These are phyloP conservation scores for Colinus virginianus DNA, from an alignment of 2,113 vertebrate genomes.

Conservation along the genomic window DNA sequence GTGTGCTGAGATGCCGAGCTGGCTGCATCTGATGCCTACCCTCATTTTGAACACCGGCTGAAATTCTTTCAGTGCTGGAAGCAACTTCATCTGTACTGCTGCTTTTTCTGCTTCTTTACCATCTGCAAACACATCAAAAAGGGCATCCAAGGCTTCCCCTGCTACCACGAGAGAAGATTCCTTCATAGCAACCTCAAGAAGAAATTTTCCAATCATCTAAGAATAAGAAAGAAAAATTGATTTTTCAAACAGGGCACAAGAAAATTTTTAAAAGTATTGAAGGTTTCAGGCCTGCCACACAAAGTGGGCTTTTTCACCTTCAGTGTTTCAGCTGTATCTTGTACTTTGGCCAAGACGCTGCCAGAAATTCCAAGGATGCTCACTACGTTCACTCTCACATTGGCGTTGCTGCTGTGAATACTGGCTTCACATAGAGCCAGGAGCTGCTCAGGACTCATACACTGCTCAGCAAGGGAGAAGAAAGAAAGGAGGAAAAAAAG, in stretches of 20 bases:
- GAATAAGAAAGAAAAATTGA: not conserved
- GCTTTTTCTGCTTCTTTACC: constrained; percentile 91
- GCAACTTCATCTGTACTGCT: constrained; percentile 84
- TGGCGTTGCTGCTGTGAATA: constrained; percentile 81
- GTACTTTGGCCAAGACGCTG: constrained; percentile 89
- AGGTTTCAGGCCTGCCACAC: not conserved
- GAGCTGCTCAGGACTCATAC: constrained; percentile 90
- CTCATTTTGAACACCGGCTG: constrained; percentile 92
- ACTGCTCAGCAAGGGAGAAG: constrained; percentile 70
- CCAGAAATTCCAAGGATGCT: constrained; percentile 95
- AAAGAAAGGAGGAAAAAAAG: not conserved
- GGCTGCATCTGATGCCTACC: constrained; percentile 76
- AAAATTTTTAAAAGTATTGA: not conserved
- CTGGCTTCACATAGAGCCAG: constrained; percentile 88
- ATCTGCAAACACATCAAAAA: constrained; percentile 96
- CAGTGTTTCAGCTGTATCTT: constrained; percentile 84
- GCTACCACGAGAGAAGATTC: constrained; percentile 90
- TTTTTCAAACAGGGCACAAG: not conserved
- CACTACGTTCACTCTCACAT: constrained; percentile 90
- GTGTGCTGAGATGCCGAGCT: not conserved
- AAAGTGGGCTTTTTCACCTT: constrained; percentile 81
- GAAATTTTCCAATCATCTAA: constrained; percentile 91
- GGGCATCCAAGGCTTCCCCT: constrained; percentile 93
- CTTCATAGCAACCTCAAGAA: constrained; percentile 88
- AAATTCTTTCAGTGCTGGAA: constrained; percentile 87